Evolutionary conservation across 1,140 invertebrate species (phyloP).

Genomic region (Cherax destructor): DNA sequence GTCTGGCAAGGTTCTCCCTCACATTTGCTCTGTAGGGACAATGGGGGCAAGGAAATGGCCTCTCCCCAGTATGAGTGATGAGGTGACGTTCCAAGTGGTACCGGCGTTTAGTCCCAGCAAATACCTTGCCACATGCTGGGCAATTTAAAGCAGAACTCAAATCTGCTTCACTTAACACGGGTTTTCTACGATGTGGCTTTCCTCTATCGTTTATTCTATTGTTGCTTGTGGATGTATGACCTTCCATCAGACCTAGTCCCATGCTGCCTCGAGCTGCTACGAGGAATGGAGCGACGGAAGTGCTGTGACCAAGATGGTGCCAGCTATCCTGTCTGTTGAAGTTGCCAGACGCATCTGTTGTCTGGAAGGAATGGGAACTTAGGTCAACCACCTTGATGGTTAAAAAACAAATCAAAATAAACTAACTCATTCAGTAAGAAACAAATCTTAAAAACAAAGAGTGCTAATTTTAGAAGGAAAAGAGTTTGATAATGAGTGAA

Average conservation of each 20-base stretch:
- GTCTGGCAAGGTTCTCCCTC: slow-evolving; percentile 56
- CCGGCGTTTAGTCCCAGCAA: slow-evolving; percentile 84
- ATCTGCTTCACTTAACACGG: slow-evolving; percentile 2
- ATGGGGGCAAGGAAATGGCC: slow-evolving; percentile 90
- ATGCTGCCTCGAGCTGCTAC: slow-evolving; percentile 17
- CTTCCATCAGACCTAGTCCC: slow-evolving; percentile 19
- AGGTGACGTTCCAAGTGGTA: slow-evolving; percentile 90
- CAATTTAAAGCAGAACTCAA: slow-evolving; percentile 75
- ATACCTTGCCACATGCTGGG: slow-evolving; percentile 91
- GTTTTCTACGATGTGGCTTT: slow-evolving; percentile 9
- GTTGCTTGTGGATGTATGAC: slow-evolving; percentile 15
- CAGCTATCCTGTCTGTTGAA: slow-evolving; percentile 33
- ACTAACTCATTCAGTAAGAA: neutral
- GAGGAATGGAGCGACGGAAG: slow-evolving; percentile 7
- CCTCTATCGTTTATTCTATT: slow-evolving; percentile 30
- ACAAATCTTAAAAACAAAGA: neutral
- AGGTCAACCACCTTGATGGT: slow-evolving; percentile 34
- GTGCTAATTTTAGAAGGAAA: neutral
- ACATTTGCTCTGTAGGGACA: slow-evolving; percentile 76
- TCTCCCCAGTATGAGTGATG: slow-evolving; percentile 90
- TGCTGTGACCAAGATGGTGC: slow-evolving; percentile 24
- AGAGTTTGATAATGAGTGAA: neutral
- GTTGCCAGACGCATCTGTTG: slow-evolving; percentile 42
- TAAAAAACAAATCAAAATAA: neutral
- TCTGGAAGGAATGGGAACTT: slow-evolving; percentile 63